phyloP scores from a whole-genome alignment of 1,140 invertebrate species.

The Monomorium pharaonis region DNA sequence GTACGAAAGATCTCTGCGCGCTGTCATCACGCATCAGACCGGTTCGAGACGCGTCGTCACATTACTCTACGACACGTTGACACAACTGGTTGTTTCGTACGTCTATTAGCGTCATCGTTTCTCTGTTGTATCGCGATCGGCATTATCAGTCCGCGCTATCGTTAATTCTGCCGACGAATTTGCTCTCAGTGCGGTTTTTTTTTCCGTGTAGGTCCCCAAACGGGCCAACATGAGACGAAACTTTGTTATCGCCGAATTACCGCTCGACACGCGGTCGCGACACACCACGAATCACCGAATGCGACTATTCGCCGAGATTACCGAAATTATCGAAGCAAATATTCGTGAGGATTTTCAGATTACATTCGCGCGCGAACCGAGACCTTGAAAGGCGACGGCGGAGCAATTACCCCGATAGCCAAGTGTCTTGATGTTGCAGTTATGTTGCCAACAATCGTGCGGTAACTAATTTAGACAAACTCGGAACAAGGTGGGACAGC shows the following conservation, averaged over 20 bases:
- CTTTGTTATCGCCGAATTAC: background rate
- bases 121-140: background rate
- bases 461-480: too few relatives aligned
- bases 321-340: background rate
- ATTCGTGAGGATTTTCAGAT: too few relatives aligned
- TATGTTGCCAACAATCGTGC: too few relatives aligned
- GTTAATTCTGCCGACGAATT: background rate
- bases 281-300: background rate
- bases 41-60: background rate
- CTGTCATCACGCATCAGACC: background rate
- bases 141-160: background rate
- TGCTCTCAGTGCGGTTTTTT: background rate
- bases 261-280: conserved; percentile 1
- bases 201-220: background rate
- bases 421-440: too few relatives aligned
- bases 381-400: too few relatives aligned
- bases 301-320: background rate
- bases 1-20: background rate
- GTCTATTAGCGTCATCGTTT: background rate
- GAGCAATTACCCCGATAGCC: too few relatives aligned
- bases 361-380: background rate
- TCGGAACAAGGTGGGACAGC: too few relatives aligned
- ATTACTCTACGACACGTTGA: background rate
- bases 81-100: background rate
- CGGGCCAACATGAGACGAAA: background rate